phyloP scores from a whole-genome alignment of 2,113 vertebrate species.

The Coptodon bakossiorum region DNA sequence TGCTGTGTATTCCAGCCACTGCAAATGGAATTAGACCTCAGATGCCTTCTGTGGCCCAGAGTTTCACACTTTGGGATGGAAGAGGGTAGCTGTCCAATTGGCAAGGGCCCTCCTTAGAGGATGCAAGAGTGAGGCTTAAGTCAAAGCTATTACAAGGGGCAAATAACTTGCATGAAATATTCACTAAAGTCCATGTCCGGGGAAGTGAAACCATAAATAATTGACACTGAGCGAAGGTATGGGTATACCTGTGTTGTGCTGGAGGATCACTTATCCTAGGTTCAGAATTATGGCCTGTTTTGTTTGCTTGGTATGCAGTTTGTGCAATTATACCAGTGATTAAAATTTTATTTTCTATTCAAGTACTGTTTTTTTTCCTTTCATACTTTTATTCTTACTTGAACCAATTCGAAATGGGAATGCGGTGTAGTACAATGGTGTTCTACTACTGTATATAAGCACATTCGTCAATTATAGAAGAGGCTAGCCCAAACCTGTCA shows the following conservation, averaged over 20 bases:
- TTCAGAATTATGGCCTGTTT: neutral
- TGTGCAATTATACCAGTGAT: neutral
- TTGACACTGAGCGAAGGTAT: slow-evolving; percentile 30
- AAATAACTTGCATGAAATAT: slow-evolving; percentile 69
- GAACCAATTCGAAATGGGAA: neutral
- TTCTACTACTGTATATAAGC: neutral
- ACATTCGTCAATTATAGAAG: neutral
- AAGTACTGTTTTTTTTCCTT: neutral
- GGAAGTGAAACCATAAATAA: slow-evolving; percentile 46
- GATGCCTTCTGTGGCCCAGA: neutral
- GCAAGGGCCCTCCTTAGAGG: neutral
- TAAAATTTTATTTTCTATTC: neutral
- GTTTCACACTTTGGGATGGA: neutral
- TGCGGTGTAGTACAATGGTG: neutral
- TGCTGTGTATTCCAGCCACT: neutral
- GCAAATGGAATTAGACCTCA: neutral
- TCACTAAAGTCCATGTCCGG: slow-evolving; percentile 26
- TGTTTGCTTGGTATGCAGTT: neutral
- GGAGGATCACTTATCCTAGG: neutral
- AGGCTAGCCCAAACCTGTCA: neutral
- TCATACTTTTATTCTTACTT: neutral
- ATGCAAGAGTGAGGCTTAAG: slow-evolving; percentile 4
- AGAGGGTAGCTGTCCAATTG: slow-evolving; percentile 8
- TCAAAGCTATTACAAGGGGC: slow-evolving; percentile 51
- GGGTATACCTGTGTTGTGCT: slow-evolving; percentile 11